phyloP scores from a whole-genome alignment of 2,797 vertebrate genomes.

The Diplodus puntazzo region DNA sequence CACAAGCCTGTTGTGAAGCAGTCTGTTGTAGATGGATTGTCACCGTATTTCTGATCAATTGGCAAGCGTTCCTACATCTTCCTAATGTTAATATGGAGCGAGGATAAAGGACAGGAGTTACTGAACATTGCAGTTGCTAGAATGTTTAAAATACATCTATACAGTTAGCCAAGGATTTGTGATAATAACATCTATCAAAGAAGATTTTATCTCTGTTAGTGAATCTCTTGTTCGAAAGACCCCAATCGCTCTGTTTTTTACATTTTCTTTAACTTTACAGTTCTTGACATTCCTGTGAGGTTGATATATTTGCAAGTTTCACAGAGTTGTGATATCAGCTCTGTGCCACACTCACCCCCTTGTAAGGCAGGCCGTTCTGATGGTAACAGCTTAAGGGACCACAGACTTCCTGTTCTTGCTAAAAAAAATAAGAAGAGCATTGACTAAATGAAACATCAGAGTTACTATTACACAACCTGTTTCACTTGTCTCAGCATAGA shows the following conservation, averaged over 20 bases:
- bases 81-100: neutral
- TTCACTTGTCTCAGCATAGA: neutral
- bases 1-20: conserved; percentile 31
- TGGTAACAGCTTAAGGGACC: conserved; percentile 36
- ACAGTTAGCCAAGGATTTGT: neutral
- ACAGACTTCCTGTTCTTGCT: conserved; percentile 12
- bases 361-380: conserved; percentile 38
- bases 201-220: neutral
- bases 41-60: conserved; percentile 19
- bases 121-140: neutral
- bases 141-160: neutral
- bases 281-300: conserved; percentile 25
- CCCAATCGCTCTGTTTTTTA: neutral
- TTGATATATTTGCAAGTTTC: conserved; percentile 40
- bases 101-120: conserved; percentile 2
- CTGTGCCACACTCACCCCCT: conserved; percentile 7
- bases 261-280: neutral
- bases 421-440: conserved; percentile 9
- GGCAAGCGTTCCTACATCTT: conserved; percentile 6
- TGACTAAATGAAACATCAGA: neutral
- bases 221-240: neutral
- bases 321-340: conserved; percentile 37
- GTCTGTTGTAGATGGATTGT: conserved; percentile 30
- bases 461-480: neutral
- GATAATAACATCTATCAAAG: neutral